Percentiles rank a stretch among this genome's conserved stretches.
Conservation (phyloP, 1,140 invertebrate genomes). For the Drosophila ananassae region DNA sequence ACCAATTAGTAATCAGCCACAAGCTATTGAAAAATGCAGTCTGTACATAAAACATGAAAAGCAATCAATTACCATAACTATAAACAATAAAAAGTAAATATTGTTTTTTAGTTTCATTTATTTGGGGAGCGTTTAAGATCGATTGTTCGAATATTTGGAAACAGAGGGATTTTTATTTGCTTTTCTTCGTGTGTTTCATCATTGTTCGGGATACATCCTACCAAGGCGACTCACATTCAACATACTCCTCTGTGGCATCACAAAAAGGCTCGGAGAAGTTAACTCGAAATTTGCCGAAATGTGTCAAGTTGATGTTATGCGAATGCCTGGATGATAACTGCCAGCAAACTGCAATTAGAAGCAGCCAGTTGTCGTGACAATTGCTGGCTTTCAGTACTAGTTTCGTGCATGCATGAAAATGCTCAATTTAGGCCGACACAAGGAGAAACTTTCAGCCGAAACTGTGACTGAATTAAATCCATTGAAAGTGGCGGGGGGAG, state of each 20-base stretch:
- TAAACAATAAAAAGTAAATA: neutral
- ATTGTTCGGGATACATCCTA: neutral
- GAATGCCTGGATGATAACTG: slow-evolving; percentile 38
- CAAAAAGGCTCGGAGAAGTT: slow-evolving; percentile 12
- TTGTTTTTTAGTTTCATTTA: neutral
- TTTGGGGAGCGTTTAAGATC: neutral
- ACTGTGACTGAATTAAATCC: slow-evolving; percentile 10
- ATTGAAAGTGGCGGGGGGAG: neutral
- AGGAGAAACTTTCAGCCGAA: slow-evolving; percentile 27
- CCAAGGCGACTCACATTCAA: slow-evolving; percentile 20
- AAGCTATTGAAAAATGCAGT: slow-evolving; percentile 11
- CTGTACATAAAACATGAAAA: slow-evolving; percentile 4
- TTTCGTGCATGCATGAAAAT: slow-evolving; percentile 19
- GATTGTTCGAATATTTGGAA: neutral
- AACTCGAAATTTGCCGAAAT: slow-evolving; percentile 21
- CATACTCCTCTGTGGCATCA: neutral
- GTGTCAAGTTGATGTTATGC: slow-evolving; percentile 48
- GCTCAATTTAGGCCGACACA: slow-evolving; percentile 26
- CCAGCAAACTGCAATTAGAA: slow-evolving; percentile 49
- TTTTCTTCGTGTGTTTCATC: neutral
- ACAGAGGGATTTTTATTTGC: neutral
- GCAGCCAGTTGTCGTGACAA: slow-evolving; percentile 48
- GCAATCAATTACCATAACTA: slow-evolving; percentile 33
- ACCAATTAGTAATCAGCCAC: slow-evolving; percentile 46
- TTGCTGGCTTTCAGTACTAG: slow-evolving; percentile 38